Evolutionary conservation across 2,113 vertebrate genomes (phyloP).

Genomic region (Chaetops frenatus): DNA sequence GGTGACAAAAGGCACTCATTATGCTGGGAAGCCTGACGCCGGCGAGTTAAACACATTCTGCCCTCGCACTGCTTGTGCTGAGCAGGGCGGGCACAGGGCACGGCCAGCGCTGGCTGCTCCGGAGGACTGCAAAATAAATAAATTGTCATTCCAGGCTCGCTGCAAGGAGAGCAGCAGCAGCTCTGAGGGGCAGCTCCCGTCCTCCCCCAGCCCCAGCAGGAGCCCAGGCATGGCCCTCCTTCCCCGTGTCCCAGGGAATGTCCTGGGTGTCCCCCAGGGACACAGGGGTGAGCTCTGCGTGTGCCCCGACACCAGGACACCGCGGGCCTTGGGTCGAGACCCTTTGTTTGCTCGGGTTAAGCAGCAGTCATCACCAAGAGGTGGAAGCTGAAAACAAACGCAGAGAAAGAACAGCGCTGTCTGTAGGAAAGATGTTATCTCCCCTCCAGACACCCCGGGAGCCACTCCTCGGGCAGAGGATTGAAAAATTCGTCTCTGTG

Average conservation of each 20-base stretch:
- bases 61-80: not conserved
- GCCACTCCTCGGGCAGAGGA: not conserved
- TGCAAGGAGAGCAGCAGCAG: not conserved
- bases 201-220: fast-evolving
- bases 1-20: not conserved
- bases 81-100: not conserved
- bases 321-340: fast-evolving
- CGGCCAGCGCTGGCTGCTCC: not conserved
- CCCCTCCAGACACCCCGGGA: not conserved
- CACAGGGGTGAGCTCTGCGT: not conserved
- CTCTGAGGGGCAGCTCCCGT: not conserved
- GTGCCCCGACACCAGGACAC: not conserved
- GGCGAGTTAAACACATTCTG: not conserved
- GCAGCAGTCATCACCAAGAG: not conserved
- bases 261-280: too few species aligned
- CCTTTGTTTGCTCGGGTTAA: fast-evolving
- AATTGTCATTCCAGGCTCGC: not conserved
- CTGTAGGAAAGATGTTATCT: fast-evolving
- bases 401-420: fast-evolving
- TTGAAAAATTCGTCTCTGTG: not conserved
- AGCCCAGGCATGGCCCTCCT: not conserved
- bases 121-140: not conserved
- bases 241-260: too few species aligned
- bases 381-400: not conserved
- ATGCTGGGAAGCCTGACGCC: not conserved